Percentiles rank a stretch among this genome's conserved stretches.
These are phyloP conservation scores for Centropyge bicolor DNA, from an alignment of 2,797 vertebrate genomes.

Conservation along the genomic window DNA sequence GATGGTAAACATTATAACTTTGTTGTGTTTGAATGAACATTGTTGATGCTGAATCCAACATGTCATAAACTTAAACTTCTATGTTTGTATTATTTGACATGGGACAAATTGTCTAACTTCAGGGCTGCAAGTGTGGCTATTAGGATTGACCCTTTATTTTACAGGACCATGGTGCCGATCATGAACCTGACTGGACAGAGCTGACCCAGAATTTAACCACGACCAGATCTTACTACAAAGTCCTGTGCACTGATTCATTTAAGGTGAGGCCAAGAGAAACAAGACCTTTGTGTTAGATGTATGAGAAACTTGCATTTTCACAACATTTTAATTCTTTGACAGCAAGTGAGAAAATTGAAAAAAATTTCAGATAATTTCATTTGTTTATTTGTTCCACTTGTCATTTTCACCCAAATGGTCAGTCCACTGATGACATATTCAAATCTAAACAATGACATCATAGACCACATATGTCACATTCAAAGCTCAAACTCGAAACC, in stretches of 20 bases:
- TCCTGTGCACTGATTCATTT: neutral
- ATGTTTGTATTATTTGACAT: neutral
- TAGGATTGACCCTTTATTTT: neutral
- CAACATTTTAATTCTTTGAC: neutral
- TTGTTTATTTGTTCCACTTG: neutral
- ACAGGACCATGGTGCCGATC: neutral
- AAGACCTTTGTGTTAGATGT: neutral
- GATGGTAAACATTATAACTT: no score
- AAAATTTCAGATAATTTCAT: neutral
- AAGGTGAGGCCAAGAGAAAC: neutral
- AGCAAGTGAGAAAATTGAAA: neutral
- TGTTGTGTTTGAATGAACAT: no score
- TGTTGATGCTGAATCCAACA: no score
- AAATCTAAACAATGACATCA: neutral
- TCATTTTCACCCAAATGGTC: no score
- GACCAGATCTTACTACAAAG: neutral
- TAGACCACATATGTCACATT: conserved; percentile 12
- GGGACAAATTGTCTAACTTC: neutral
- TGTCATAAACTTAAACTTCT: no score
- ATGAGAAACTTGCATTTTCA: neutral
- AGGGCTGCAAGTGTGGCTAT: neutral
- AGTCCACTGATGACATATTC: neutral
- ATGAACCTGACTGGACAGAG: neutral
- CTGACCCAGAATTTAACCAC: neutral
- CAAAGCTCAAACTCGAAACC: conserved; percentile 4